Percentiles rank a stretch among this genome's conserved stretches.
Evolutionary conservation across 2,113 vertebrate genomes (phyloP).

Genomic region (Semnornis frantzii): DNA sequence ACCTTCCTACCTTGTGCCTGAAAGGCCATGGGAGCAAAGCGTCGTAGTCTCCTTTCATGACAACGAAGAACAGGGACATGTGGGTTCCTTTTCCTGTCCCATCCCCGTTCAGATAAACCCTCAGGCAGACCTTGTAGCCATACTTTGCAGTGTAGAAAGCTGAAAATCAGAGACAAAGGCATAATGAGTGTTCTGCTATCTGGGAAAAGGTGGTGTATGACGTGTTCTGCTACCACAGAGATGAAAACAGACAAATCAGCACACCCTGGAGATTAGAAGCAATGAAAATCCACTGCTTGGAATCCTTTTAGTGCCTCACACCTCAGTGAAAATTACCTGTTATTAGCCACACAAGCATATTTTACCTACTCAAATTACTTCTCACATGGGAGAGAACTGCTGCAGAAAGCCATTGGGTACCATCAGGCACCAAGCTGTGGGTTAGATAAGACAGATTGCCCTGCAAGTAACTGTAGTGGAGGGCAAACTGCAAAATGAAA

Average conservation of each 20-base stretch:
- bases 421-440: neutral
- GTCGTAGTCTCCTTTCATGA: conserved; percentile 87
- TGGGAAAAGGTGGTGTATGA: fast-evolving
- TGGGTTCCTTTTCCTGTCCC: conserved; percentile 82
- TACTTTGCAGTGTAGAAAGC: conserved; percentile 87
- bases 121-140: conserved; percentile 84
- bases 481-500: neutral
- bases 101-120: conserved; percentile 85
- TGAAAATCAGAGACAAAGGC: conserved; percentile 49
- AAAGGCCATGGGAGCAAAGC: conserved; percentile 86
- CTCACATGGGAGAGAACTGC: neutral
- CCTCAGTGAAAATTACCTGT: neutral
- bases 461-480: neutral
- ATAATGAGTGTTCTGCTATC: fast-evolving
- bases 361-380: neutral
- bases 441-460: neutral
- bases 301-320: neutral
- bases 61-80: conserved; percentile 85
- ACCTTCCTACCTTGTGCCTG: conserved; percentile 81
- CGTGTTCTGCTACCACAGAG: neutral
- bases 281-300: neutral
- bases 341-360: neutral
- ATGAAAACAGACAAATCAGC: neutral
- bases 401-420: neutral
- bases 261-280: neutral